A percentile compares a stretch with the other conserved stretches of the same genome.
Conservation (phyloP, 2,888 invertebrate genomes). For the Callimorpha dominula region DNA sequence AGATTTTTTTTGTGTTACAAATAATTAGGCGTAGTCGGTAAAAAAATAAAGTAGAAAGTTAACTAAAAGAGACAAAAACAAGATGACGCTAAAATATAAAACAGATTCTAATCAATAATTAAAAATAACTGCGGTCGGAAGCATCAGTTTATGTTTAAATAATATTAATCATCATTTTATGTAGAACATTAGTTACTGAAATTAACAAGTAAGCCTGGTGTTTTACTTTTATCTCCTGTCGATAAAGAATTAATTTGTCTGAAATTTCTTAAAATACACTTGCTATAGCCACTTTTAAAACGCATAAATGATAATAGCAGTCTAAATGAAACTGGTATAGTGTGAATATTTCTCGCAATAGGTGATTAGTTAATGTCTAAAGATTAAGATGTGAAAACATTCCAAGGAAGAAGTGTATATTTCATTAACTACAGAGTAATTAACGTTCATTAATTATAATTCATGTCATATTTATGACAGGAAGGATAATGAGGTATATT, state of each 20-base stretch:
- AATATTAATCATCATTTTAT: neutral
- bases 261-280: neutral
- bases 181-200: neutral
- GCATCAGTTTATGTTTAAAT: neutral
- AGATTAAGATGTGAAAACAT: neutral
- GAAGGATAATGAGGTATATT: neutral
- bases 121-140: neutral
- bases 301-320: neutral
- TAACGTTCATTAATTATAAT: neutral
- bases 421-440: neutral
- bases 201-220: neutral
- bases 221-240: neutral
- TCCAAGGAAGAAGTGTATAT: neutral
- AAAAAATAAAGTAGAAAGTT: neutral
- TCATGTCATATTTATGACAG: neutral
- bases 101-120: neutral
- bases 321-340: neutral
- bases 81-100: neutral
- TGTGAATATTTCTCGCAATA: neutral
- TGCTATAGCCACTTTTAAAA: no score
- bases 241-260: neutral
- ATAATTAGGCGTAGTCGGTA: neutral
- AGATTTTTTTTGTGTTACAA: no score
- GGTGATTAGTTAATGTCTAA: neutral
- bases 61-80: neutral